A percentile compares a stretch with the other conserved stretches of the same genome.
Evolutionary conservation across 2,888 invertebrate genomes (phyloP).

Genomic region (Eupithecia dodoneata): DNA sequence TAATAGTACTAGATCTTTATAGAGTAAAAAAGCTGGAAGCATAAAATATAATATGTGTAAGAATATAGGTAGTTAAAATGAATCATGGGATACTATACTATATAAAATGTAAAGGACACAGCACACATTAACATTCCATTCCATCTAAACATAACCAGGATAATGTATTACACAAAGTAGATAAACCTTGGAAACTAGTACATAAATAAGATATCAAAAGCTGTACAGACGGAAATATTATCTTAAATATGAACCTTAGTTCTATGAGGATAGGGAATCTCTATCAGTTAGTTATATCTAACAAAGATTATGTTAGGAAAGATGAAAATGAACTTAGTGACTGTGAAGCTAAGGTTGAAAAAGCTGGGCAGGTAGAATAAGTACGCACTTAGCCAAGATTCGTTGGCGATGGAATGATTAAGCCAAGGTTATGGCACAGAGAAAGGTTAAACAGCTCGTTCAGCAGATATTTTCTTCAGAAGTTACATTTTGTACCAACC

Average conservation of each 20-base stretch:
- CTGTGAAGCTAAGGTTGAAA: constrained; percentile 24
- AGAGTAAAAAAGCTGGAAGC: neutral
- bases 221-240: constrained; percentile 16
- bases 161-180: constrained; percentile 29
- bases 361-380: constrained; percentile 19
- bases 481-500: no score
- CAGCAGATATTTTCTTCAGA: neutral
- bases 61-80: neutral
- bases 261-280: constrained; percentile 24
- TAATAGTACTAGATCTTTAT: neutral
- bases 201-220: constrained; percentile 26
- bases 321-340: constrained; percentile 21
- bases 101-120: neutral
- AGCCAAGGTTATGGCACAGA: constrained; percentile 43
- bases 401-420: constrained; percentile 39
- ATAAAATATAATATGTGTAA: no score
- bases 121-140: constrained; percentile 1
- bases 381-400: constrained; percentile 38
- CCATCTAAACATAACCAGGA: constrained; percentile 23
- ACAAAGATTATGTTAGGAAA: constrained; percentile 18
- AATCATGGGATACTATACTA: neutral
- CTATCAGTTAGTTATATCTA: constrained; percentile 29
- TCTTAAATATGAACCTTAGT: constrained; percentile 30
- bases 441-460: constrained; percentile 8
- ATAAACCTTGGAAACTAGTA: constrained; percentile 30